Evolutionary conservation across 2,113 vertebrate genomes (phyloP), one percentile per base, ranked within the genome.

Genomic region (Psittacula cyanocephala): DNA sequence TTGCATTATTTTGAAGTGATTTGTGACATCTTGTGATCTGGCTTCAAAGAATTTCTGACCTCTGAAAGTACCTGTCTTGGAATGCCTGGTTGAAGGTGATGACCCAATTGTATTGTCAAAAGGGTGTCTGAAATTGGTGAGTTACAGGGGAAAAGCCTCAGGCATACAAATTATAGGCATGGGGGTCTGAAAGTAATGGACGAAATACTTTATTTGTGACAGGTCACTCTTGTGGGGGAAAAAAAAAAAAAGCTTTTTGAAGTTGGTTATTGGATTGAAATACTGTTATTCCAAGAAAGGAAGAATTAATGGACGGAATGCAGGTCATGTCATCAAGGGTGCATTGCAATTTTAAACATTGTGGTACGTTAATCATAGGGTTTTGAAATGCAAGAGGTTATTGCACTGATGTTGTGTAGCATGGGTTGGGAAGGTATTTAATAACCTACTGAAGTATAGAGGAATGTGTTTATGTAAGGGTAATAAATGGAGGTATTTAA

Each of bases 191-290:
- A 92, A 87, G 50, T 76, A 89, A 35, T 18, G 37, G 49, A 50
- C 55, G 25, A 68, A 84, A 37, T 77, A 35, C 11, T 82, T 86
- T 57, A 44, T 82, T 93, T 77, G 72, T 91, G 88, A 62, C 25
- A n/a, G 18, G 79, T 44, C 15, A 6, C 27, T 91, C 15, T 55
- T 84, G 20, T n/a, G 62, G n/a, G 8, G 1, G 37, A 37, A 37
- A 4, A 2, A 9, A 28, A 28, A 37, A 57, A 65, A 60, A 35
- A 3, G 18, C 27, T 20, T 76, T 77, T 67, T 41, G 17, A 43
- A 55, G 52, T n/a, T 87, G 31, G 27, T 63, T 60, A 35, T 74
- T 59, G 29, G 23, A 27, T 90, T 67, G 31, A 78, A 68, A 60
- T 89, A 33, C 8, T 74, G 19, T 35, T 71, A 29, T 39, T 91